Evolutionary conservation across 2,888 invertebrate genomes (phyloP), one percentile per base, ranked within the genome.

Genomic region (Argyresthia goedartella): DNA sequence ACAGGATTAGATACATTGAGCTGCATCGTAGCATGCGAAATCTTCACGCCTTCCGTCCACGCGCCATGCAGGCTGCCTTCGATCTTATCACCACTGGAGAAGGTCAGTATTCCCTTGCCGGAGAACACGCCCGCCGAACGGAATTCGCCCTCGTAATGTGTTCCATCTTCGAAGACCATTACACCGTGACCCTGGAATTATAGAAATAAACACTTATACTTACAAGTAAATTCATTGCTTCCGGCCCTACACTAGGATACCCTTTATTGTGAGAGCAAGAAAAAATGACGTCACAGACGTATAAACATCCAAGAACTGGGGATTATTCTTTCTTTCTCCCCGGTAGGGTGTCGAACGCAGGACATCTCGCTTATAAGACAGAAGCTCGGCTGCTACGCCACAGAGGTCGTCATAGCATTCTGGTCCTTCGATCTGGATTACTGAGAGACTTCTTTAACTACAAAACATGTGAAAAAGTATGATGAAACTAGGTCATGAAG

Each of bases 121-220:
- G 88, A 90, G 57, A 96, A 92, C 35, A 93, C 91, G 2, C 92
- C 92, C 1, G 94, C 91, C 0, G 92, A 91, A 56, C 92, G 89
- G 62, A 96, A 92, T 68, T 96, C 95, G 0, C 97, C 97, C 69
- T 96, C 96, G 64, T 95, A 97, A 71, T 93, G 93, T 3, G 94
- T 94, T 34, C 93, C 94, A 66, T 96, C 95, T 71, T 95, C 95
- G 58, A 95, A 93, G 15, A 96, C 91, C 89, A 96, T 95, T 8
- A 96, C 89, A 3, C 96, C 96, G 62, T 91, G 91, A n/a, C 96
- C 96, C 94, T 94, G 60, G 1, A 60, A 60, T 8, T 16, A 39
- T 4, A n/a, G 39, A n/a, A 3, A 39, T 11, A 39, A 39, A 25
- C 25, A 25, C 6, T 25, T 25, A 25, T 25, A 25, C n/a, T n/a